Base-by-base conservation (phyloP, 2,797 vertebrate genomes). In the Silurus lanzhouensis region DNA sequence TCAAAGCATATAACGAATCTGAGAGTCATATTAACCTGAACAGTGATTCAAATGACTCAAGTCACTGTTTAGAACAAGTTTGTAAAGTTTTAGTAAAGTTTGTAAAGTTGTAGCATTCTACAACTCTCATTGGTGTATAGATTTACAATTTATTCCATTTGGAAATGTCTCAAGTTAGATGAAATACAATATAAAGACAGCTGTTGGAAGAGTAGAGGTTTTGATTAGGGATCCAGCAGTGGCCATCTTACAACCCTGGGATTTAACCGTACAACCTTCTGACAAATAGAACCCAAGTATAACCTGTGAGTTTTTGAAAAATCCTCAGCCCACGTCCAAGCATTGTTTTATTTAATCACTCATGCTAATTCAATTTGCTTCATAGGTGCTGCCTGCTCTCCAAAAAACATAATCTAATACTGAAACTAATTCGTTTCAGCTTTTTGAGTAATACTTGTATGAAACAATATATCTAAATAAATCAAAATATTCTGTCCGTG, bases 201-300 rank as follows among this genome's bases (percentile, higher is more conserved):
- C 58, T 22, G 22, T 64, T 14, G 46, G 9, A 79, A 79, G 60
- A 55, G 27, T 60, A 31, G 17, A 4, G 22, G 27, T 15, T 20
- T 78, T 14, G 58, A 44, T 14, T 3, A 61, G 17, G 27, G 9
- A 5, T 46, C 76, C 58, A 44, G 58, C 58, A n/a, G 46, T 63
- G 58, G 7, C 20, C 8, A 0, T 64, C 38, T 48, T 46, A 5
- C 77, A 63, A 60, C n/a, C 38, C 60, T 64, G 77, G 61, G 78
- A 80, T 64, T 80, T 27, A 48, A 64, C 78, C 61, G 48, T 44
- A 52, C 61, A 66, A 80, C 78, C 61, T 80, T 66, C 64, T 80
- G 61, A 66, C 48, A 66, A 80, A 80, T 19, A 80, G 44, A 22
- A 19, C 61, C 17, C 14, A 52, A 48, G 14, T 80, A 22, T 66